Base-by-base conservation (phyloP, 2,888 invertebrate genomes). In the Pedicia rivosa region DNA sequence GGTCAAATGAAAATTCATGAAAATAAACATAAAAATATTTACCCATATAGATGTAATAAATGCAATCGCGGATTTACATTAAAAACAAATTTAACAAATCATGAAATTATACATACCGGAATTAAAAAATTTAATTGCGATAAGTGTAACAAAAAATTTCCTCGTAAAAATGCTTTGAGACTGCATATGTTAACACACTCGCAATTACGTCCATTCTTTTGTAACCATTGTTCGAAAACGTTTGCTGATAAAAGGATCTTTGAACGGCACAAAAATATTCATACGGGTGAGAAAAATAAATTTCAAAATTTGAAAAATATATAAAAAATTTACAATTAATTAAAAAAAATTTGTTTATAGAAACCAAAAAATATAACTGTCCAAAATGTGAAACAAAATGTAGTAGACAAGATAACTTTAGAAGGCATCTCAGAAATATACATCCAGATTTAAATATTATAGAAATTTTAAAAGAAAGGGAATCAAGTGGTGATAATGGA, bases 371-470 rank as follows among this genome's bases (percentile, higher is more conserved):
- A 4, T 84, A 72, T 50, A 70, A 70, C 14, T 86, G 86, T 53
- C 67, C 67, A 42, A 65, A 75, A 17, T 86, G 86, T 55, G 66
- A 68, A 25, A 72, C 74, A 7, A 68, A 68, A 27, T 83, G 83
- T 51, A 64, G 76, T 30, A 65, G 86, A 40, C 80, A 78, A 52
- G 86, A 86, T 54, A 86, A 84, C 53, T 64, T 84, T 41, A 70
- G 72, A 41, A 67, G 84, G 0, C 84, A 84, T 54, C 65, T 81
- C 39, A 70, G 75, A 37, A 79, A 82, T 55, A 75, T 80, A 37
- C 84, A 86, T 55, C 72, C 74, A 1, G 70, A 64, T 1, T 41
- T 44, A 15, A 39, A 46, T 50, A 27, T 46, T 47, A 26, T 39
- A 39, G 9, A 45, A 46, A 36, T 49, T 54, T 0, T 40, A 50